Evolutionary conservation across 2,888 invertebrate genomes (phyloP).

Genomic region (Ephialtes manifestator): DNA sequence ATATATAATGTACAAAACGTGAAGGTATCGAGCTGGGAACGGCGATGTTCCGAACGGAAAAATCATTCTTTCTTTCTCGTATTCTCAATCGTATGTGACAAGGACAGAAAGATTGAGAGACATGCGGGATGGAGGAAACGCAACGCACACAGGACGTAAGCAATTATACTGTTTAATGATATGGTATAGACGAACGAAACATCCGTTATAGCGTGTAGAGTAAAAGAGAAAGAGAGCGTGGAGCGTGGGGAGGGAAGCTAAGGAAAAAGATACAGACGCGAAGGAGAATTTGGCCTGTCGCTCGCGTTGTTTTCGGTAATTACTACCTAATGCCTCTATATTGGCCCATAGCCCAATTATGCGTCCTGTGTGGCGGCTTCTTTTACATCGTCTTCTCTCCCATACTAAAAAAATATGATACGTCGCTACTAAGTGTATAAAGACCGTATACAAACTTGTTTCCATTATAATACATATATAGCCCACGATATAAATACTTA

Average conservation of each 20-base stretch:
- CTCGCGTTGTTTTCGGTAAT: slow-evolving; percentile 81
- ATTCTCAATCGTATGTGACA: slow-evolving; percentile 54
- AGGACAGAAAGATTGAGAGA: slow-evolving; percentile 56
- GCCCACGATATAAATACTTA: slow-evolving; percentile 6
- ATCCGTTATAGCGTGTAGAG: slow-evolving; percentile 74
- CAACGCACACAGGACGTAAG: slow-evolving; percentile 76
- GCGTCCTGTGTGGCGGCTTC: slow-evolving; percentile 57
- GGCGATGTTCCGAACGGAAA: slow-evolving; percentile 15
- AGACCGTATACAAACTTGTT: slow-evolving; percentile 17
- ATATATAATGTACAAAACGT: neutral
- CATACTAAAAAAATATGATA: slow-evolving; percentile 34
- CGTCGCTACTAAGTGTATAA: slow-evolving; percentile 50
- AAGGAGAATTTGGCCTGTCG: slow-evolving; percentile 60
- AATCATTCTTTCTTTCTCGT: slow-evolving; percentile 21
- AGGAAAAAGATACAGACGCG: slow-evolving; percentile 18
- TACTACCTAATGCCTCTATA: slow-evolving; percentile 75
- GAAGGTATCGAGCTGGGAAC: neutral
- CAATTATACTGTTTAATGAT: slow-evolving; percentile 84
- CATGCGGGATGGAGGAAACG: slow-evolving; percentile 75
- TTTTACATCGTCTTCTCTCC: slow-evolving; percentile 9
- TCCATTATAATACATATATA: slow-evolving; percentile 28
- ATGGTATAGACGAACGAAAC: slow-evolving; percentile 78
- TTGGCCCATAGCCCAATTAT: slow-evolving; percentile 56
- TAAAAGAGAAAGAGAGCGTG: neutral
- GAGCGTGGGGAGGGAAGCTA: slow-evolving; percentile 16